These are phyloP conservation scores for Chondrilla cf. caribensis DNA, from an alignment of 37 sponge, comb jelly and placozoan genomes.

Conservation along the genomic window DNA sequence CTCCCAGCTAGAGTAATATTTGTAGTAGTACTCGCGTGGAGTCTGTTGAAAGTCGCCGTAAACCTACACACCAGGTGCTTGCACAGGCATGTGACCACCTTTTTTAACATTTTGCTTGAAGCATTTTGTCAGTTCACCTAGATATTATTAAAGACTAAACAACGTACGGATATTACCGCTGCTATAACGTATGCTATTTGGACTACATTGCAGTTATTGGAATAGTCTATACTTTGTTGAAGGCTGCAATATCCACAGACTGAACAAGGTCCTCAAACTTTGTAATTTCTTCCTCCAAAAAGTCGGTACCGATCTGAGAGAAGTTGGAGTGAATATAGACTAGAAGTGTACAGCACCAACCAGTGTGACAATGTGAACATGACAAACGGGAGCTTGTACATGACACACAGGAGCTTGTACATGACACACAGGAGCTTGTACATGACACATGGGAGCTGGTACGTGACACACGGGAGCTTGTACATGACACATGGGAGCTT, in stretches of 20 bases:
- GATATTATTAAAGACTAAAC: no score
- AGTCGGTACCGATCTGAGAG: slow-evolving; percentile 88
- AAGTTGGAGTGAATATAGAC: no score
- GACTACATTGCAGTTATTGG: no score
- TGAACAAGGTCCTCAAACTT: slow-evolving; percentile 83
- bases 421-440: background rate
- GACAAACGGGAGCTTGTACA: background rate
- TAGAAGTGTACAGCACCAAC: background rate
- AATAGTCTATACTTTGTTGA: slow-evolving; percentile 77
- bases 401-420: background rate
- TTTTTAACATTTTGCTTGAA: no score
- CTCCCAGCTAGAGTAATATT: no score
- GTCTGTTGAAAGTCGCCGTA: no score
- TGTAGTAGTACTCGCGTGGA: no score
- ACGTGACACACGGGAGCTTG: background rate
- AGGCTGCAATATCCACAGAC: slow-evolving; percentile 89
- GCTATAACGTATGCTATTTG: no score
- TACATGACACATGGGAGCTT: background rate
- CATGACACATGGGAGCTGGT: background rate
- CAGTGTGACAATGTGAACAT: background rate
- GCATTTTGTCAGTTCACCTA: no score
- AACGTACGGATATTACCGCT: no score
- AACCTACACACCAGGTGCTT: no score
- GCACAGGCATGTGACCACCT: no score
- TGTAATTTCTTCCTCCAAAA: slow-evolving; percentile 83